These are phyloP conservation scores for Scomber colias DNA, from an alignment of 2,113 vertebrate species.

Conservation along the genomic window DNA sequence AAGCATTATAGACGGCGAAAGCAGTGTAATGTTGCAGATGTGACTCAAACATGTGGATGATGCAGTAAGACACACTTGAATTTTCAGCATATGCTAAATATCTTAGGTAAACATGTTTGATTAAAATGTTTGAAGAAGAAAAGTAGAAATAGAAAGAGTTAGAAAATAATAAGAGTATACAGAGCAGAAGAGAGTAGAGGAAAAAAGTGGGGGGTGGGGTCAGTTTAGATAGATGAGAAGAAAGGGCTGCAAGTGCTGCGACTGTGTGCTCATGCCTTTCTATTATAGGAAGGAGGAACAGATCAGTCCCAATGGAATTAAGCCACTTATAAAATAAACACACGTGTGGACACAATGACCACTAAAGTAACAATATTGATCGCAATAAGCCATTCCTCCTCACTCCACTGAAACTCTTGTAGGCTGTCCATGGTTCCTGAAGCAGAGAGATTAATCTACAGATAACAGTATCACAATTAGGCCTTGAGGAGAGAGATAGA, in stretches of 20 bases:
- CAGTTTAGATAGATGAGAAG: constrained; percentile 7
- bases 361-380: constrained; percentile 31
- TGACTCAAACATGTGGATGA: constrained; percentile 1
- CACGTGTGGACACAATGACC: not conserved
- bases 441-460: not conserved
- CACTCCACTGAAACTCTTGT: constrained; percentile 20
- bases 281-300: constrained; percentile 2
- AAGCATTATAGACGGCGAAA: constrained; percentile 27
- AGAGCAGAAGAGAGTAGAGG: not conserved
- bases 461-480: not conserved
- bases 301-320: constrained; percentile 1
- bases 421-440: not conserved
- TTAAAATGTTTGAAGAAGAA: not conserved
- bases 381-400: not conserved
- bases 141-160: not conserved
- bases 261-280: not conserved
- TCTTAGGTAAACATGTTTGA: not conserved
- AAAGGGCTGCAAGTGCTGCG: not conserved
- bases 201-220: constrained; percentile 4
- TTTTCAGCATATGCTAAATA: not conserved
- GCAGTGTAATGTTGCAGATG: constrained; percentile 23
- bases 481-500: not conserved
- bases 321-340: constrained; percentile 26
- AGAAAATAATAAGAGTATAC: too few species aligned
- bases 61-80: not conserved